Evolutionary conservation across 2,113 vertebrate genomes (phyloP).

Genomic region (Mustelus asterias): DNA sequence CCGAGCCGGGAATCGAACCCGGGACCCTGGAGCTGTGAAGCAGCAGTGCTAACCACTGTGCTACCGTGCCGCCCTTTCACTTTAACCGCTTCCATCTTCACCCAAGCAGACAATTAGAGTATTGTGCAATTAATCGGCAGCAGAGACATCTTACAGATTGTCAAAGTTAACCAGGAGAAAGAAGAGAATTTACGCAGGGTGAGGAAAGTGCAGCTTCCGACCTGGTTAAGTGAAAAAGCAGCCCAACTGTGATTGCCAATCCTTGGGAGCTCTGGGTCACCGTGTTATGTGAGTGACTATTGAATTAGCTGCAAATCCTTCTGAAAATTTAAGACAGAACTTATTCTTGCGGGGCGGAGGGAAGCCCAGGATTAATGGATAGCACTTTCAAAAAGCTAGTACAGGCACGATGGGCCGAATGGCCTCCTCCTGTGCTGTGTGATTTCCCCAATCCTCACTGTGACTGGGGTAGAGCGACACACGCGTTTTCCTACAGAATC

Average conservation of each 20-base stretch:
- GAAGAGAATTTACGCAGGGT: neutral
- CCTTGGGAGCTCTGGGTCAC: no score
- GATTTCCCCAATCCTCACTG: neutral
- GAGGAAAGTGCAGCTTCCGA: no score
- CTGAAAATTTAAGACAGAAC: neutral
- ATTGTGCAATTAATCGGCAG: neutral
- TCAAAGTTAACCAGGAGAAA: neutral
- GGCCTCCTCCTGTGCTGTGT: neutral
- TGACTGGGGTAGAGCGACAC: neutral
- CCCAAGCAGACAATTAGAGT: neutral
- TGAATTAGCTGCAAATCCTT: neutral
- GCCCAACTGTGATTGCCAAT: no score
- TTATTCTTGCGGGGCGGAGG: neutral
- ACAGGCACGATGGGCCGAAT: neutral
- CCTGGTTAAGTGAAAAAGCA: no score
- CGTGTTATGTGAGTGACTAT: no score
- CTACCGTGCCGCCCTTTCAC: no score
- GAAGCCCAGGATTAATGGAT: neutral
- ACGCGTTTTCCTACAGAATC: neutral
- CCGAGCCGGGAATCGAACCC: no score
- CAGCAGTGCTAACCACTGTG: no score
- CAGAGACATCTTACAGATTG: neutral
- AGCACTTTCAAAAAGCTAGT: neutral
- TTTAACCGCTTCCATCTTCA: neutral
- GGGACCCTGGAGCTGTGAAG: no score